Evolutionary conservation across 2,888 invertebrate genomes (phyloP).

Genomic region (Cataglyphis cursor): DNA sequence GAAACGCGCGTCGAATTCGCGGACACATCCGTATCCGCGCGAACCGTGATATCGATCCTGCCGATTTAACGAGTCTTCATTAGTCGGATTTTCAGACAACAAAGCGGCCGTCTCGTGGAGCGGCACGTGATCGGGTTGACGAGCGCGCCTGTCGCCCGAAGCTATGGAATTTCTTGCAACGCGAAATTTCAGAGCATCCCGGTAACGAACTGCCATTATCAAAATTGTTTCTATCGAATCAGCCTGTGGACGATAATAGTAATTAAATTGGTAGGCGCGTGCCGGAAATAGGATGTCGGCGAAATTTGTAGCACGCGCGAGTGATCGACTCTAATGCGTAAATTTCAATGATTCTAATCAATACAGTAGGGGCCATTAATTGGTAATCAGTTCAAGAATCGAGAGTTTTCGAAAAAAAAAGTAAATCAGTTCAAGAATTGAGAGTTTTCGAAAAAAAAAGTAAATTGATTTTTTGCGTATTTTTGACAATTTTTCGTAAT

Average conservation of each 20-base stretch:
- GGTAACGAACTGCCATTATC: slow-evolving; percentile 68
- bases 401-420: background rate
- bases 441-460: background rate
- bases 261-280: slow-evolving; percentile 52
- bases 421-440: background rate
- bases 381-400: background rate
- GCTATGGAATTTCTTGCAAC: slow-evolving; percentile 65
- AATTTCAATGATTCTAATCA: slow-evolving; percentile 2
- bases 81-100: slow-evolving; percentile 71
- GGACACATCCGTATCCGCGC: slow-evolving; percentile 11
- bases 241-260: slow-evolving; percentile 50
- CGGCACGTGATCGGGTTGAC: slow-evolving; percentile 69
- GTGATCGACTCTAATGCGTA: background rate
- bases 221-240: slow-evolving; percentile 57
- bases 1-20: slow-evolving; percentile 19
- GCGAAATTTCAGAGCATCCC: slow-evolving; percentile 60
- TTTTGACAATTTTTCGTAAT: background rate
- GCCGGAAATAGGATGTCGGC: slow-evolving; percentile 27
- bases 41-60: slow-evolving; percentile 65
- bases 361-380: background rate
- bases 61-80: slow-evolving; percentile 71
- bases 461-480: background rate
- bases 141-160: slow-evolving; percentile 49
- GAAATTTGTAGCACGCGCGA: slow-evolving; percentile 27
- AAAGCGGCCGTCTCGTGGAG: slow-evolving; percentile 64